Conservation (phyloP, 2,797 vertebrate species). For the Eulemur coronatus region DNA sequence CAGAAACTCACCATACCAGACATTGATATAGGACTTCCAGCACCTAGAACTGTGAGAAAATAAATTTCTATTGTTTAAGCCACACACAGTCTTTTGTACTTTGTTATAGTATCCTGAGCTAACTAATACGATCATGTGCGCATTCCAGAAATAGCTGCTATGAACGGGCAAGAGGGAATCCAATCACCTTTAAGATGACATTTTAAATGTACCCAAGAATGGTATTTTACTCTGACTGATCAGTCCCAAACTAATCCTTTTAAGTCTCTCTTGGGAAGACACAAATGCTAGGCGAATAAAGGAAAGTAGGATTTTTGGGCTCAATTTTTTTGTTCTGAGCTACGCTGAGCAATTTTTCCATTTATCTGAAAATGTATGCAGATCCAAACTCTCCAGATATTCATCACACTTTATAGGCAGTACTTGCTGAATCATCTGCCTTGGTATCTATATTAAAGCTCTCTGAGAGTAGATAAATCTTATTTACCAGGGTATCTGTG, state of each 20-base stretch:
- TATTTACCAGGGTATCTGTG: neutral
- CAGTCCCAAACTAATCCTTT: neutral
- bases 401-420: neutral
- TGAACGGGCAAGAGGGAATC: neutral
- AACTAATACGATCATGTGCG: neutral
- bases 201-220: neutral
- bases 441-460: neutral
- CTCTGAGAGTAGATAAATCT: neutral
- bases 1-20: neutral
- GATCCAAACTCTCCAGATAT: neutral
- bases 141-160: neutral
- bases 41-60: neutral
- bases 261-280: neutral
- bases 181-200: neutral
- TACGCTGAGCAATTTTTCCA: neutral
- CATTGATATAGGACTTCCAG: neutral
- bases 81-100: neutral
- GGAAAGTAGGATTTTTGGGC: neutral
- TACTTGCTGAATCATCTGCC: neutral
- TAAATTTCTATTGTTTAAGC: neutral
- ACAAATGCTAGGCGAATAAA: neutral
- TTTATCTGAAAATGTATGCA: neutral
- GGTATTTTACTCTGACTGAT: neutral
- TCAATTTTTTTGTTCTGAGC: neutral
- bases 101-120: neutral